phyloP scores from a whole-genome alignment of 2,797 vertebrate species.

The Onychomys torridus region DNA sequence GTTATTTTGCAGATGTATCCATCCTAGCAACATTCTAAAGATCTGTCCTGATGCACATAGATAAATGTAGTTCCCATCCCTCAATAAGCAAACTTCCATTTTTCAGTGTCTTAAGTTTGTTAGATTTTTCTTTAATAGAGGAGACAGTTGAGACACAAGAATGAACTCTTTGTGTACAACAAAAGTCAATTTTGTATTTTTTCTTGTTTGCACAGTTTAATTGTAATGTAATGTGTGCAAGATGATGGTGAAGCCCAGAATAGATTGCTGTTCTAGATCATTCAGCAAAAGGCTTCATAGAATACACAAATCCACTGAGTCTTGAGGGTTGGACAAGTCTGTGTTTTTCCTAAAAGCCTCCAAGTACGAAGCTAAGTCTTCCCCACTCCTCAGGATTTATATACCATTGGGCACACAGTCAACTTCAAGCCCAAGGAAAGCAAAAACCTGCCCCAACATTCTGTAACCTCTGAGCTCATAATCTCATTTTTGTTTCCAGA shows the following conservation, averaged over 20 bases:
- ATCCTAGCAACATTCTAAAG: neutral
- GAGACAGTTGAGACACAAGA: neutral
- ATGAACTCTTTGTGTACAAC: neutral
- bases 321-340: neutral
- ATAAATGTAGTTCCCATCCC: neutral
- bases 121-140: neutral
- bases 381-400: neutral
- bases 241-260: neutral
- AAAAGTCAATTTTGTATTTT: neutral
- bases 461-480: slow-evolving; percentile 11
- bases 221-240: neutral
- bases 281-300: neutral
- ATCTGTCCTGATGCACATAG: neutral
- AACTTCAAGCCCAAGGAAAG: slow-evolving; percentile 44
- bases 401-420: neutral
- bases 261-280: neutral
- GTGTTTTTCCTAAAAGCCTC: neutral
- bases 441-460: neutral
- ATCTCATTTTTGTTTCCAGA: slow-evolving; percentile 29
- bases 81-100: neutral
- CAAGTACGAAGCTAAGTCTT: neutral
- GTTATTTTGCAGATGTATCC: neutral
- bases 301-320: neutral
- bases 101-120: neutral
- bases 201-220: neutral